Evolutionary conservation across 92 coral and sea anemone species (phyloP), one percentile per base, ranked within the genome.

Genomic region (Phenganax stokvisi): DNA sequence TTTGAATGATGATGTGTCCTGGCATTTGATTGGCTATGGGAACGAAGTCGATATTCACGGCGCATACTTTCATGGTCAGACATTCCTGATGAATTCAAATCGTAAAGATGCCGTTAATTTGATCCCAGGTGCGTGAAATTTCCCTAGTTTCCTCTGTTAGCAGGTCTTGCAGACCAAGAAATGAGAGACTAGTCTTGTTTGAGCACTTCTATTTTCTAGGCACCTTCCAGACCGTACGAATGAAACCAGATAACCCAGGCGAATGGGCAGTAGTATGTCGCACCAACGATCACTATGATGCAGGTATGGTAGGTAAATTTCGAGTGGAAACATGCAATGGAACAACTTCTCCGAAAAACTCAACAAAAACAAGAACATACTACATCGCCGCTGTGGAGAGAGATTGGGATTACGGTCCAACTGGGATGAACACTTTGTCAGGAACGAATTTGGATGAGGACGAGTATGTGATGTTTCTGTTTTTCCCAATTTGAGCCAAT

Each of bases 1-100:
- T 72, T 54, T 64, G 57, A 85, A 83, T 44, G 87, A 92, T 17
- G 72, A 63, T 7, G 83, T 92, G 6, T 92, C 96, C 1, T 92
- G 97, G 97, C 97, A 92, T 80, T 57, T 92, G 83, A 92, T 92
- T 83, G 97, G 97, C 8, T 71, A 87, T 31, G 97, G 97, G n/a
- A 92, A 92, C 71, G 97, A 90, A 77, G 97, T 92, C 56, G 97
- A 92, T 61, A 92, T 92, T 87, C 97, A 92, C 66, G 89, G 92
- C 10, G 94, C 90, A 0, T 83, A 86, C 73, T 92, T 92, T 69
- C 87, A 93, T 82, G 97, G 97, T 60, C 90, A 91, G 77, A 93
- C 97, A 53, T 86, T 93, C 52, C 71, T 75, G 59, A 81, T 89
- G 70, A 89, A 93, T 81, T 75, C 80, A 56, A 86, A 74, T 79